Evolutionary conservation across 2,888 invertebrate genomes (phyloP).

Genomic region (Meiosimyza platycephala): DNA sequence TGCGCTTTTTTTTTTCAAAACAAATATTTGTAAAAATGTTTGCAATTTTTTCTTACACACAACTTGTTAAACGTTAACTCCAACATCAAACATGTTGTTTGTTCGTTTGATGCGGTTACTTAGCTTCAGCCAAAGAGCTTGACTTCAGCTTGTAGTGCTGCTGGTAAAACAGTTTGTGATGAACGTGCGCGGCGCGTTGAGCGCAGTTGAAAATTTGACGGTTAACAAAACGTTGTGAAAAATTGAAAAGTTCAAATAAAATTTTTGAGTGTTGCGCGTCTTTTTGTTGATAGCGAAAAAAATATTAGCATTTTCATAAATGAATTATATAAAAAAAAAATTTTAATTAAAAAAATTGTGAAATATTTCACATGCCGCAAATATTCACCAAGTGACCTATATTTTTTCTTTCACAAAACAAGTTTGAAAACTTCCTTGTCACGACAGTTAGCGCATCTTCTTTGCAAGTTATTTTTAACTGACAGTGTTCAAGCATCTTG

Average conservation of each 20-base stretch:
- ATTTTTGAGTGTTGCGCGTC: not conserved
- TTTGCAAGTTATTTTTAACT: no score
- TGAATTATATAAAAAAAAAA: not conserved
- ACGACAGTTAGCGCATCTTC: not conserved
- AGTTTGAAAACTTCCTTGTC: constrained; percentile 7
- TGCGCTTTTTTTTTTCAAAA: no score
- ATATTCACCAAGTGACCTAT: constrained; percentile 27
- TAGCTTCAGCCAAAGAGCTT: no score
- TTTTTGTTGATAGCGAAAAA: no score
- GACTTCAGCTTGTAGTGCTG: not conserved
- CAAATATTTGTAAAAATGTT: no score
- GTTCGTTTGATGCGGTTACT: no score
- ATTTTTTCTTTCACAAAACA: not conserved
- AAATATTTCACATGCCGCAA: not conserved
- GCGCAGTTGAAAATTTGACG: not conserved
- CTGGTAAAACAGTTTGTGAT: constrained; percentile 9
- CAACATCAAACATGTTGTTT: no score
- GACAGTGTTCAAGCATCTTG: not conserved
- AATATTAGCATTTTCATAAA: not conserved
- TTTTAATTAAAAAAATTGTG: not conserved
- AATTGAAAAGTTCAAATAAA: not conserved
- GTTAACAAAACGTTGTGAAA: constrained; percentile 7
- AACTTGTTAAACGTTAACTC: no score
- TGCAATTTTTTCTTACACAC: no score
- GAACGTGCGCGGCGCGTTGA: constrained; percentile 14